These are phyloP conservation scores for Xenus cinereus DNA, from an alignment of 2,113 vertebrate genomes.

Conservation along the genomic window DNA sequence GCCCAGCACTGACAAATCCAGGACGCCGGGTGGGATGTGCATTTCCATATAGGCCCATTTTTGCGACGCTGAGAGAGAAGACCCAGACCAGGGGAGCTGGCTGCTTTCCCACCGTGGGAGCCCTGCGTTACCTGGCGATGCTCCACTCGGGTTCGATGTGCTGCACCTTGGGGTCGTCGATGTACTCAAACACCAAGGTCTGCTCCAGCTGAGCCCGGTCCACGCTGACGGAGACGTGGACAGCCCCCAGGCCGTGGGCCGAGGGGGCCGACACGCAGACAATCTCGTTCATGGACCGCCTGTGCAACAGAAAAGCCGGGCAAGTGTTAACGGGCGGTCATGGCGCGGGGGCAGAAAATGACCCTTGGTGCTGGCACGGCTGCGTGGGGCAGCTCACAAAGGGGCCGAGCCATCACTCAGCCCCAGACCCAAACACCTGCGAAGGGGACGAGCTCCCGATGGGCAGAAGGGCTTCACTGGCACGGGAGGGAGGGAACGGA, in stretches of 20 bases:
- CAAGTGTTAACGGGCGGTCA: background rate
- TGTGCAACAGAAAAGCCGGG: slow-evolving; percentile 2
- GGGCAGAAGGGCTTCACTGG: background rate
- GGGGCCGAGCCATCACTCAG: background rate
- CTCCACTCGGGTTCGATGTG: slow-evolving; percentile 97
- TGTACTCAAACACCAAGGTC: slow-evolving; percentile 91
- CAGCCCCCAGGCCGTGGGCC: slow-evolving; percentile 82
- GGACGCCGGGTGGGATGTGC: background rate
- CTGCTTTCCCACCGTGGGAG: background rate
- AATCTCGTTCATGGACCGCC: slow-evolving; percentile 90
- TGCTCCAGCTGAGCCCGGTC: slow-evolving; percentile 87
- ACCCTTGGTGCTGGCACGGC: background rate
- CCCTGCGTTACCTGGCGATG: slow-evolving; percentile 85
- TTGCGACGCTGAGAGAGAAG: background rate
- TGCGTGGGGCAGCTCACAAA: background rate
- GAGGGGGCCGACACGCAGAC: slow-evolving; percentile 91
- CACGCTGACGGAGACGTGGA: slow-evolving; percentile 88
- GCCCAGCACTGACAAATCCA: background rate
- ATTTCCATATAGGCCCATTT: background rate
- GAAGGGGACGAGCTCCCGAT: rapidly evolving
- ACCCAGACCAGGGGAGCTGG: background rate
- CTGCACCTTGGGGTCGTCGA: slow-evolving; percentile 92
- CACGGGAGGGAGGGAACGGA: rapidly evolving
- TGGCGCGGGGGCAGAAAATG: rapidly evolving
- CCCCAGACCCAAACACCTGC: background rate